Evolutionary conservation across 2,888 invertebrate species (phyloP).

Genomic region (Choristoneura rosaceana): DNA sequence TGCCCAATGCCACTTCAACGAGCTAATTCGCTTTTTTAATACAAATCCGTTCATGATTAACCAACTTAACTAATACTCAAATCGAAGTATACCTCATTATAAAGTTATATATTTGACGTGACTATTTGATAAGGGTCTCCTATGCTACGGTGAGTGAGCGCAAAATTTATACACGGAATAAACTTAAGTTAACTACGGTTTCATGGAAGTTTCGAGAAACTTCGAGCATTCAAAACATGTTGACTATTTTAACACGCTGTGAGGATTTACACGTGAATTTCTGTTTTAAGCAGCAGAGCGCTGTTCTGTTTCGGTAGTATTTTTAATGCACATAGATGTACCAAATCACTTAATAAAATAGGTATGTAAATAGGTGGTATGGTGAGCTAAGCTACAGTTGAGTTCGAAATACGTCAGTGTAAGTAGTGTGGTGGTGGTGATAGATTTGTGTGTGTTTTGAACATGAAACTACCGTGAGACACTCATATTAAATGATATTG

Average conservation of each 20-base stretch:
- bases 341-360: too few species aligned
- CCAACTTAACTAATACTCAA: background rate
- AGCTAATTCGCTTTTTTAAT: too few species aligned
- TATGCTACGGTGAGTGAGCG: background rate
- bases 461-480: too few species aligned
- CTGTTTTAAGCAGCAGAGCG: background rate
- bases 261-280: background rate
- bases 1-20: too few species aligned
- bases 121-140: conserved; percentile 13
- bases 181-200: background rate
- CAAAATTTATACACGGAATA: conserved; percentile 10
- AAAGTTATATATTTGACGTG: background rate
- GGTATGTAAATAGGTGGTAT: too few species aligned
- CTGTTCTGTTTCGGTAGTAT: too few species aligned
- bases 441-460: too few species aligned
- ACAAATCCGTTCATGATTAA: background rate
- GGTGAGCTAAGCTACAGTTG: too few species aligned
- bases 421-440: too few species aligned
- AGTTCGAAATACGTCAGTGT: too few species aligned
- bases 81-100: background rate
- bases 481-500: too few species aligned
- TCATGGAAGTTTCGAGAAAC: background rate
- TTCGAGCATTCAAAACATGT: background rate
- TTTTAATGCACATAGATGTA: too few species aligned
- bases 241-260: background rate